A percentile compares a stretch with the other conserved stretches of the same genome.
phyloP scores from a whole-genome alignment of 2,888 invertebrate species.

The Pachymerium ferrugineum region DNA sequence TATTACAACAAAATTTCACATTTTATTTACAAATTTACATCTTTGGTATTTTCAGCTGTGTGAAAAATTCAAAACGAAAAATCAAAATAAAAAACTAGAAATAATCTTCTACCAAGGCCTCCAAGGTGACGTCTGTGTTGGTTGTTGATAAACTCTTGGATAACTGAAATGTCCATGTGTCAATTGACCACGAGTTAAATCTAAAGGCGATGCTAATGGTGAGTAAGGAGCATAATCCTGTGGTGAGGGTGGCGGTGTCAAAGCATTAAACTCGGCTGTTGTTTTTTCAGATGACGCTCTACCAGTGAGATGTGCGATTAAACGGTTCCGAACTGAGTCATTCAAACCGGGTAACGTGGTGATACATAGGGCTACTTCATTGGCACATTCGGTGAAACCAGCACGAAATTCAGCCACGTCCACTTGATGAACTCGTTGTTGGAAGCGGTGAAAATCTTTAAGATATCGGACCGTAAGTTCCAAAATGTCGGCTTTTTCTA shows the following conservation, averaged over 20 bases:
- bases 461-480: constrained; percentile 79
- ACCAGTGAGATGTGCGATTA: constrained; percentile 86
- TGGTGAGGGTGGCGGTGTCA: constrained; percentile 22
- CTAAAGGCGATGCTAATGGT: background rate
- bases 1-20: too few relatives aligned
- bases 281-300: constrained; percentile 44
- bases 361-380: constrained; percentile 77
- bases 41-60: constrained; percentile 21
- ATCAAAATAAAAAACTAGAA: background rate
- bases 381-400: constrained; percentile 81
- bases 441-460: constrained; percentile 63
- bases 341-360: constrained; percentile 80
- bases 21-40: constrained; percentile 21
- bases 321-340: constrained; percentile 72
- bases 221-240: background rate
- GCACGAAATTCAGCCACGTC: constrained; percentile 58
- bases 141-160: background rate
- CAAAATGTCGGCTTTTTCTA: constrained; percentile 64
- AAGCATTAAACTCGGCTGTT: background rate
- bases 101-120: background rate
- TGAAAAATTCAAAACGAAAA: background rate
- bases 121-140: background rate
- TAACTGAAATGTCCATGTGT: background rate
- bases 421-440: constrained; percentile 55
- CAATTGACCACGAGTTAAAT: constrained; percentile 1